Base-by-base conservation (phyloP, 53 echinoderm and acorn worm genomes). In the Holothuria scabra region DNA sequence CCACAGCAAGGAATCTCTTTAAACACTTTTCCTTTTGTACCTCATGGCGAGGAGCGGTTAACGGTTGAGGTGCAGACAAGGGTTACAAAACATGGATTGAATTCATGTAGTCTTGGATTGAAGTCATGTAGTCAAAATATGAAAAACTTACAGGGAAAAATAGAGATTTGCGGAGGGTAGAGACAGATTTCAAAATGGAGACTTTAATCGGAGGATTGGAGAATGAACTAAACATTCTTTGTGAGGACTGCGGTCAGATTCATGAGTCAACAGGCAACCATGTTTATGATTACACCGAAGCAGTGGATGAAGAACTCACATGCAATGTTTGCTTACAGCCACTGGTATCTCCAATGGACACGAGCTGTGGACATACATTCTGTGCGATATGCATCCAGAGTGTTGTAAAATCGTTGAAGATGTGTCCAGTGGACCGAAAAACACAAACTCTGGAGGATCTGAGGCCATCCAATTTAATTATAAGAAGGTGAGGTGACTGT, bases 271-370 rank as follows among this genome's bases (percentile, higher is more conserved):
- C 84, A 49, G 91, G 86, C 56, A 97, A 97, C 78, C 97, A 97
- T 87, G 88, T 92, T 55, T 95, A 90, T 85, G 94, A 94, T 60
- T 94, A 94, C 87, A 87, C 87, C 30, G 94, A 94, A 49, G 84
- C 86, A 34, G 97, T 97, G 22, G 97, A 97, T 69, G 97, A 97
- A 85, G 94, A 97, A 64, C 87, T 97, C 28, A 84, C 89, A 0
- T 97, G 97, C 58, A 86, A 97, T 34, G 90, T 97, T 25, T 97
- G 97, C 81, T 84, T 94, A 60, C 97, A 97, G 75, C 97, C 97
- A 14, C 76, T 97, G 28, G 97, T 97, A 22, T 88, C 86, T 33
- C 94, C 97, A 0, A 94, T 92, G 89, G 97, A 97, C 63, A 97
- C 97, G 0, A 88, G 87, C 74, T 97, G 97, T 74, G 97, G 97